A percentile compares a stretch with the other conserved stretches of the same genome.
These are phyloP conservation scores for Acrossocheilus wenchowensis DNA, from an alignment of 2,797 vertebrate species.

Conservation along the genomic window DNA sequence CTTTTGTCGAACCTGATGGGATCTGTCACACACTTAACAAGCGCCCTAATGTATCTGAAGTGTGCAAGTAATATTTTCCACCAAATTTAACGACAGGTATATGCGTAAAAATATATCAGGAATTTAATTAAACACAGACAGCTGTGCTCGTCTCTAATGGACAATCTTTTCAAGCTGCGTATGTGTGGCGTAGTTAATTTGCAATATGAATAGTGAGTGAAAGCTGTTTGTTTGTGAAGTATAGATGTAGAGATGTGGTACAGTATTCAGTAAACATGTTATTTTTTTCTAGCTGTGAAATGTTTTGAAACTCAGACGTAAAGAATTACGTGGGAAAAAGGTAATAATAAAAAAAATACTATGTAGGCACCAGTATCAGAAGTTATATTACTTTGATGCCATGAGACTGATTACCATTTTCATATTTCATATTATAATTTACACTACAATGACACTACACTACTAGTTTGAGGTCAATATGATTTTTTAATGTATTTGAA, in stretches of 20 bases:
- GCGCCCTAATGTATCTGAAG: background rate
- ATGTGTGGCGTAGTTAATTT: background rate
- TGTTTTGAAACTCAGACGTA: background rate
- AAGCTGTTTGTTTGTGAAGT: background rate
- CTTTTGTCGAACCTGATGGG: background rate
- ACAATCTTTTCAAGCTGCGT: background rate
- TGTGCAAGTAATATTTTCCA: background rate
- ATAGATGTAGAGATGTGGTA: background rate
- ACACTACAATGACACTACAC: too few species aligned
- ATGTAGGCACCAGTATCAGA: background rate
- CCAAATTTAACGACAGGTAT: background rate
- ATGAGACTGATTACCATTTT: background rate
- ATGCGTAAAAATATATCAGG: background rate
- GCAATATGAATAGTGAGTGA: background rate
- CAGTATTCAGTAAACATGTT: background rate
- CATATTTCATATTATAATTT: background rate
- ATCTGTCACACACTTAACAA: background rate
- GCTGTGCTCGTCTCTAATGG: background rate
- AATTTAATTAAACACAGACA: constrained; percentile 18
- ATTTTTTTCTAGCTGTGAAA: background rate
- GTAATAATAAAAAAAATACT: background rate
- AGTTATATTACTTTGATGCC: background rate
- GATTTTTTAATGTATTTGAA: too few species aligned
- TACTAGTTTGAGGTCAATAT: too few species aligned
- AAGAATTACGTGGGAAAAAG: background rate